phyloP scores from a whole-genome alignment of 2,113 vertebrate genomes.

The Thryonomys swinderianus region DNA sequence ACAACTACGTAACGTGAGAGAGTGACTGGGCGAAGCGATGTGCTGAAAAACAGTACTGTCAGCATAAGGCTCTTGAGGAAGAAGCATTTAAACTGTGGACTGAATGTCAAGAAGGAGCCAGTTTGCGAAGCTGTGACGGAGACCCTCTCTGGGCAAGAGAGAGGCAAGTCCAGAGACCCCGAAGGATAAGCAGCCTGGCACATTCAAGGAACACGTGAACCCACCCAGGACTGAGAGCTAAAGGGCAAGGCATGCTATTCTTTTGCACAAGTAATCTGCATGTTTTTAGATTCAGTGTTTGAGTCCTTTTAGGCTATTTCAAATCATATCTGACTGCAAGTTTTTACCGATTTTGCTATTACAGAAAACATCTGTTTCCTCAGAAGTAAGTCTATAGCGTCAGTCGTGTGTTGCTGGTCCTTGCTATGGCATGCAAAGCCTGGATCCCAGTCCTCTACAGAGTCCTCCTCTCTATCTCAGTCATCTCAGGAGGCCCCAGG shows the following conservation, averaged over 20 bases:
- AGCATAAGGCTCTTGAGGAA: constrained; percentile 45
- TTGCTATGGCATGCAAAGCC: background rate
- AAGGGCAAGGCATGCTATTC: no score
- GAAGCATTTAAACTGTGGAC: background rate
- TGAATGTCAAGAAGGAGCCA: background rate
- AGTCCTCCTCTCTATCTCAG: background rate
- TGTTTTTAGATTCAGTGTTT: background rate
- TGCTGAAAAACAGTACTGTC: background rate
- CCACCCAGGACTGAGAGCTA: background rate
- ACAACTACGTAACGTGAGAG: background rate
- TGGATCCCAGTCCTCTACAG: background rate
- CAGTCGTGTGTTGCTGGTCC: background rate
- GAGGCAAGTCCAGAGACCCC: background rate
- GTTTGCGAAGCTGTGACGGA: background rate
- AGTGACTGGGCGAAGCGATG: background rate
- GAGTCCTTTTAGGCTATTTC: background rate
- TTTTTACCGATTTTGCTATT: constrained; percentile 45
- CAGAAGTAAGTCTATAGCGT: background rate
- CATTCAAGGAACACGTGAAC: background rate
- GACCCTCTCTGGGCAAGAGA: background rate
- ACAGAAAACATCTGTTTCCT: constrained; percentile 44
- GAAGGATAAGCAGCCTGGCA: background rate
- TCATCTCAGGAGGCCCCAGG: background rate
- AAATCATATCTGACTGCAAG: constrained; percentile 39
- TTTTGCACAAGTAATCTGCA: background rate